phyloP scores from a whole-genome alignment of 2,797 vertebrate species.

The Pitangus sulphuratus region DNA sequence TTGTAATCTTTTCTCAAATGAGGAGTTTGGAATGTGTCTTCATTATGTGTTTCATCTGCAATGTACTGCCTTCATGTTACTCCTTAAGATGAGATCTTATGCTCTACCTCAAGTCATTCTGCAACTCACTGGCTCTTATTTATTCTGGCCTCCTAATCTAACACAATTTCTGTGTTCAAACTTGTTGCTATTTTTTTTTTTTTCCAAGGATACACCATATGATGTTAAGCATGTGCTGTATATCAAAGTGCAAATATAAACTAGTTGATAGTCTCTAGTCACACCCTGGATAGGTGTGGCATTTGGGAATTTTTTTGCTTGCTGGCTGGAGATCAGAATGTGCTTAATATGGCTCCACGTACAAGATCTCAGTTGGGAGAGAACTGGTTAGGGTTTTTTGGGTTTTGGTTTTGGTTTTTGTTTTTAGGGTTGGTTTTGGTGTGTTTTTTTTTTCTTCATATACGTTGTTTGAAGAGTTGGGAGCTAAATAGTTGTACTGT shows the following conservation, averaged over 20 bases:
- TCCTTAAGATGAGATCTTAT: constrained; percentile 64
- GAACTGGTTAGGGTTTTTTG: neutral
- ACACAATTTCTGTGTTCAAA: constrained; percentile 63
- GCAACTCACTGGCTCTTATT: constrained; percentile 44
- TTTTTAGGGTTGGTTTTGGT: neutral
- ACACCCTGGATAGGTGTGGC: constrained; percentile 68
- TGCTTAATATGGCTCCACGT: constrained; percentile 16
- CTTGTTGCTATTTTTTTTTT: constrained; percentile 65
- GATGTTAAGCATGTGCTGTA: constrained; percentile 58
- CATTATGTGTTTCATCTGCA: constrained; percentile 54
- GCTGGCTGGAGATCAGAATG: constrained; percentile 65
- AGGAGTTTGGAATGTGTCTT: constrained; percentile 55
- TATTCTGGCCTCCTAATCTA: constrained; percentile 65
- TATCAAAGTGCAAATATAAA: constrained; percentile 72
- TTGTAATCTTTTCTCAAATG: constrained; percentile 53
- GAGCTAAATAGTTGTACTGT: constrained; percentile 45
- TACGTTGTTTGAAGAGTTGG: constrained; percentile 16
- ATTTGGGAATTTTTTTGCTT: constrained; percentile 65
- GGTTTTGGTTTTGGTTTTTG: neutral
- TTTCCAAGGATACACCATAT: constrained; percentile 62
- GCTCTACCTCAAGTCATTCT: constrained; percentile 40
- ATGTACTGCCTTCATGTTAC: constrained; percentile 12
- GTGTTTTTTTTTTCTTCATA: neutral
- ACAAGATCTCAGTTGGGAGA: neutral
- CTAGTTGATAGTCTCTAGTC: constrained; percentile 61